phyloP scores from a whole-genome alignment of 1,140 invertebrate genomes.

The Metaphire vulgaris region DNA sequence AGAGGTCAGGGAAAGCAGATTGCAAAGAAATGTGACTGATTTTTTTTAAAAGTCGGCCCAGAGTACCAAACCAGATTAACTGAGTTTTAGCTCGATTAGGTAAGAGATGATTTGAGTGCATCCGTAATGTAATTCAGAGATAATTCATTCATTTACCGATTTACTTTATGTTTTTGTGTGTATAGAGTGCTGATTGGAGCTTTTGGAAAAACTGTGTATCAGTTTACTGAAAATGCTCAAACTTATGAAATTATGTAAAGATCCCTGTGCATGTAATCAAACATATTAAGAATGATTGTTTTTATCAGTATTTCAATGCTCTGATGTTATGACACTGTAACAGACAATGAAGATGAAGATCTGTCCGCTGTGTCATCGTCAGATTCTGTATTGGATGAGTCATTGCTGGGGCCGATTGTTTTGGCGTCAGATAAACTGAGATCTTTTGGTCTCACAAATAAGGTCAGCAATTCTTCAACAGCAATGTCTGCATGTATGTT shows the following conservation, averaged over 20 bases:
- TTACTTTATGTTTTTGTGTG: too few relatives aligned
- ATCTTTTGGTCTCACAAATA: not conserved
- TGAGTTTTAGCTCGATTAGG: too few relatives aligned
- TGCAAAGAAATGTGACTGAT: too few relatives aligned
- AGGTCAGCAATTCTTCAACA: not conserved
- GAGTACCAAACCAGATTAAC: too few relatives aligned
- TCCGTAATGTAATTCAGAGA: too few relatives aligned
- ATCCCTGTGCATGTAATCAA: not conserved
- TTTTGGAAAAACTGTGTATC: not conserved
- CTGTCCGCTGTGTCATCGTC: not conserved
- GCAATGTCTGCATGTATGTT: too few relatives aligned
- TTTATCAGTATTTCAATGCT: not conserved
- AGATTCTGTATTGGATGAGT: not conserved
- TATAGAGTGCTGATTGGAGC: too few relatives aligned
- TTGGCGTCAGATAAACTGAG: not conserved
- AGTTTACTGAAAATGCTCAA: not conserved
- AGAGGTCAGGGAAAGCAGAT: too few relatives aligned
- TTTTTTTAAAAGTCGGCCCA: too few relatives aligned
- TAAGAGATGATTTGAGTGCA: too few relatives aligned
- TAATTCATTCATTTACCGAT: too few relatives aligned
- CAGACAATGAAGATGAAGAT: not conserved
- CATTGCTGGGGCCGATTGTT: not conserved
- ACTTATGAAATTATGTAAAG: not conserved
- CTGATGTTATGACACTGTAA: not conserved
- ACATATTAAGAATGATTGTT: not conserved